phyloP scores from a whole-genome alignment of 2,888 invertebrate species.

The Corbicula japonica region DNA sequence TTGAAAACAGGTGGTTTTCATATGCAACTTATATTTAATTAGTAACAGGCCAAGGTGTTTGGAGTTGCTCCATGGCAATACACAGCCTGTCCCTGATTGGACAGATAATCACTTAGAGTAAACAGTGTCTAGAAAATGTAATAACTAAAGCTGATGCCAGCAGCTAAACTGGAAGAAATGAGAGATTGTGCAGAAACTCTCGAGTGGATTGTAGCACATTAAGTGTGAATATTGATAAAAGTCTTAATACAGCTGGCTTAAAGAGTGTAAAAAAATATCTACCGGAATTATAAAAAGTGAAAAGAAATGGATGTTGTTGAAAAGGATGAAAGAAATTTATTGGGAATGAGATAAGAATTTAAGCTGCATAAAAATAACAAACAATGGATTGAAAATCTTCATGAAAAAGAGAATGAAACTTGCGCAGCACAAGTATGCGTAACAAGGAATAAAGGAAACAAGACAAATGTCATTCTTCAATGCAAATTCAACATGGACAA shows the following conservation, averaged over 20 bases:
- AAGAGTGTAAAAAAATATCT: no score
- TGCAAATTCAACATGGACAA: no score
- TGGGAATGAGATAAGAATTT: no score
- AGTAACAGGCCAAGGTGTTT: conserved; percentile 20
- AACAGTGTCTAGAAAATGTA: conserved; percentile 6
- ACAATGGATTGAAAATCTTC: no score
- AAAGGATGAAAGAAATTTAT: background rate
- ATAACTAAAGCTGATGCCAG: no score
- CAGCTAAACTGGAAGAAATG: conserved; percentile 14
- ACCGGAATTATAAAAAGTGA: background rate
- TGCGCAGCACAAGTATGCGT: no score
- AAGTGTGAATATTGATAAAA: conserved; percentile 20
- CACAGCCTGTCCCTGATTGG: conserved; percentile 1
- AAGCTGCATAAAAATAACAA: no score
- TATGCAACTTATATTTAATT: conserved; percentile 34
- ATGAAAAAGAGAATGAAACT: no score
- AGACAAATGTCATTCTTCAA: no score
- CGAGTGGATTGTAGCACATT: conserved; percentile 15
- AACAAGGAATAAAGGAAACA: no score
- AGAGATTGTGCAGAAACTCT: background rate
- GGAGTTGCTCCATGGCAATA: no score
- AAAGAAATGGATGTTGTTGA: background rate
- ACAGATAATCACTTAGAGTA: conserved; percentile 1
- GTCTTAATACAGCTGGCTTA: no score
- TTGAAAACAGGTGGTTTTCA: conserved; percentile 29